Conservation (phyloP, 1,140 invertebrate genomes). For the Panulirus ornatus region DNA sequence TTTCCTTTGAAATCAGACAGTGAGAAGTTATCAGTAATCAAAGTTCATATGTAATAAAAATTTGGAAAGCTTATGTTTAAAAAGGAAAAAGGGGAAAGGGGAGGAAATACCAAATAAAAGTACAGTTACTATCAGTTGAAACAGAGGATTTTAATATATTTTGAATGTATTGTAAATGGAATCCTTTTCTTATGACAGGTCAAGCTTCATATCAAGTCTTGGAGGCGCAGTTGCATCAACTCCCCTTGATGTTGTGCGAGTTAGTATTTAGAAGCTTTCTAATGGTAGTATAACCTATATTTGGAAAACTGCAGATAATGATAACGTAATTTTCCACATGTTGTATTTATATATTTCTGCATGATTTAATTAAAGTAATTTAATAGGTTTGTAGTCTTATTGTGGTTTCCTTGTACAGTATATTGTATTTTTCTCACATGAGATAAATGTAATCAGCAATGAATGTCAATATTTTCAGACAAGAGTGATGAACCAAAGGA, state of each 20-base stretch:
- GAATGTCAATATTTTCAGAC: conserved; percentile 83
- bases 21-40: conserved; percentile 52
- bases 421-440: too few relatives aligned
- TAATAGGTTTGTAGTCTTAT: too few relatives aligned
- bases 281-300: not conserved
- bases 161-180: conserved; percentile 12
- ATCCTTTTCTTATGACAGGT: conserved; percentile 80
- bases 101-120: conserved; percentile 33
- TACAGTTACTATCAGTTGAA: conserved; percentile 2
- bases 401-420: too few relatives aligned
- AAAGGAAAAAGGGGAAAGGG: conserved; percentile 27
- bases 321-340: too few relatives aligned
- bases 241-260: conserved; percentile 95
- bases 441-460: too few relatives aligned
- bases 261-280: conserved; percentile 80
- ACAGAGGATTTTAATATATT: not conserved
- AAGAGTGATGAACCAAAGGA: conserved; percentile 89
- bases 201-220: conserved; percentile 94
- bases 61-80: conserved; percentile 38
- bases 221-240: conserved; percentile 95
- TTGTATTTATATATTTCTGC: not conserved
- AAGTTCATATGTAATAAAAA: conserved; percentile 29
- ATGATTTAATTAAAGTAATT: too few relatives aligned
- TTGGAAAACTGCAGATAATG: too few relatives aligned
- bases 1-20: conserved; percentile 56